Evolutionary conservation across 2,113 vertebrate species (phyloP).

Genomic region (Scophthalmus maximus): DNA sequence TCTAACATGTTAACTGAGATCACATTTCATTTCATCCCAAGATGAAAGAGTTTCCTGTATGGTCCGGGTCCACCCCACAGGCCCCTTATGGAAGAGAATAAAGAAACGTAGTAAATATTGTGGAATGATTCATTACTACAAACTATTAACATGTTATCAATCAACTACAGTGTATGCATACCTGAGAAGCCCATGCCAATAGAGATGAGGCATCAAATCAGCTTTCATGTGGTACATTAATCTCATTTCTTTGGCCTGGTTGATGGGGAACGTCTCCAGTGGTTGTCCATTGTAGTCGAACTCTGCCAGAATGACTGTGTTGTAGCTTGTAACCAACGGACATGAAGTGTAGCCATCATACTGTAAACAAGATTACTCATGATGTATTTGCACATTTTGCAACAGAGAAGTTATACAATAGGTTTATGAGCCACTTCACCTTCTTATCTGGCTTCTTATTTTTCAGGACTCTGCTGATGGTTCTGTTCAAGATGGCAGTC

Average conservation of each 20-base stretch:
- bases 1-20: background rate
- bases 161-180: constrained; percentile 69
- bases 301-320: constrained; percentile 93
- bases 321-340: constrained; percentile 92
- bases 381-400: background rate
- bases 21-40: constrained; percentile 87
- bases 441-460: constrained; percentile 86
- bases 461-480: constrained; percentile 90
- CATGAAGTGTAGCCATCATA: constrained; percentile 98
- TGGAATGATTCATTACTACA: background rate
- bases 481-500: constrained; percentile 89
- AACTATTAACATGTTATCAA: background rate
- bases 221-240: constrained; percentile 96
- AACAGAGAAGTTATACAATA: background rate
- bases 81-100: constrained; percentile 83
- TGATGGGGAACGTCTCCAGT: constrained; percentile 95
- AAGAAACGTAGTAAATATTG: background rate
- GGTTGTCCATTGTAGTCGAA: constrained; percentile 92
- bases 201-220: constrained; percentile 93
- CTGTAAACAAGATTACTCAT: constrained; percentile 70
- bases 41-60: constrained; percentile 90
- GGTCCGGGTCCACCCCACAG: constrained; percentile 95
- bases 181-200: constrained; percentile 93
- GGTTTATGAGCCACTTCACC: constrained; percentile 71
- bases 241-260: constrained; percentile 92